Conservation (phyloP, 2,888 invertebrate species). For the Epistrophe grossulariae region DNA sequence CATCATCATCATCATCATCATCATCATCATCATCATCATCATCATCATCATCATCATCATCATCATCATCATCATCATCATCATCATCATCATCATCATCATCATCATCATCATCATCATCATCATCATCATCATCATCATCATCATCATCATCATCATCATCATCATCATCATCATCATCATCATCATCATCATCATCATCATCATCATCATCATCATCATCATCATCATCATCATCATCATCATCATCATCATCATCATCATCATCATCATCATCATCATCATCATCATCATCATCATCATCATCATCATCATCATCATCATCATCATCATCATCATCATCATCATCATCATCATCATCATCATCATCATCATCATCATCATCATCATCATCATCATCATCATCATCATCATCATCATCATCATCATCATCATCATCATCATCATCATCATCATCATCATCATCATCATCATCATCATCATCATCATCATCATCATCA, state of each 20-base stretch:
- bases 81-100: background rate
- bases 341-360: no score
- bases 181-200: background rate
- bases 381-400: background rate
- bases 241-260: constrained; percentile 9
- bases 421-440: constrained; percentile 43
- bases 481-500: constrained; percentile 13
- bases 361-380: no score
- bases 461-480: constrained; percentile 45
- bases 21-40: constrained; percentile 13
- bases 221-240: background rate
- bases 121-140: constrained; percentile 19
- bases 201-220: no score
- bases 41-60: no score
- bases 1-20: constrained; percentile 48
- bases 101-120: constrained; percentile 39
- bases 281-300: background rate
- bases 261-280: constrained; percentile 50
- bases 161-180: constrained; percentile 44
- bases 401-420: constrained; percentile 27
- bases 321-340: constrained; percentile 37
- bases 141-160: constrained; percentile 22
- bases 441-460: background rate
- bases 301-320: constrained; percentile 37
- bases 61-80: no score